These are phyloP conservation scores for Toxotes lorentzi DNA, from an alignment of 2,797 vertebrate genomes.

Conservation along the genomic window DNA sequence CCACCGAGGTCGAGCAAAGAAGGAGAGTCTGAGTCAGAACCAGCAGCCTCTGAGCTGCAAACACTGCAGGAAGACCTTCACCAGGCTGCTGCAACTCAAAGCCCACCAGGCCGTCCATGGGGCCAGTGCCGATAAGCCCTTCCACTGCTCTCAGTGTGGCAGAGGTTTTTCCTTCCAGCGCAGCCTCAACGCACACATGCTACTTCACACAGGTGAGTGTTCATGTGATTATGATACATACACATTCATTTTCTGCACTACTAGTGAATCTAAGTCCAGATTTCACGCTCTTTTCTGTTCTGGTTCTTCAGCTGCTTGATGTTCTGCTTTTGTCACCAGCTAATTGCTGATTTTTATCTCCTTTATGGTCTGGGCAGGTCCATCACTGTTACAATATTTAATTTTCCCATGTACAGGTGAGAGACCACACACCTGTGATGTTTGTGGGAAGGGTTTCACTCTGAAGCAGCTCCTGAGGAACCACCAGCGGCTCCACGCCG, in stretches of 20 bases:
- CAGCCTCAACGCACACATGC: conserved; percentile 77
- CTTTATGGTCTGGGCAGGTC: not conserved
- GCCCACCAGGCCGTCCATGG: conserved; percentile 75
- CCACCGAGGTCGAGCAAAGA: conserved; percentile 36
- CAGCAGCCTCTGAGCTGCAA: conserved; percentile 74
- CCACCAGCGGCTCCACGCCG: conserved; percentile 84
- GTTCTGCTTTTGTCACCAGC: not conserved
- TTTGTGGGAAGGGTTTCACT: conserved; percentile 80
- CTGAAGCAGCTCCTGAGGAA: conserved; percentile 76
- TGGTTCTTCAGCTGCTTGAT: not conserved
- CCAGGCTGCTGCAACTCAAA: conserved; percentile 75
- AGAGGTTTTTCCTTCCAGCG: conserved; percentile 76
- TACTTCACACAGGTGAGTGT: conserved; percentile 79
- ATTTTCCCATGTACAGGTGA: conserved; percentile 57
- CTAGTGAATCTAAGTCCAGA: not conserved
- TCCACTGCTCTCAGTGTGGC: conserved; percentile 76
- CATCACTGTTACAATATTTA: not conserved
- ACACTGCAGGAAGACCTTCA: conserved; percentile 78
- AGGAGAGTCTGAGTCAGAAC: conserved; percentile 29
- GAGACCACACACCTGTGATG: conserved; percentile 77
- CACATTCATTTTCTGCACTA: not conserved
- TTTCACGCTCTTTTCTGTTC: not conserved
- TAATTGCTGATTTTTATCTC: not conserved
- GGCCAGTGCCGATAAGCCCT: conserved; percentile 64
- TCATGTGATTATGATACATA: not conserved